These are phyloP conservation scores for Chironomus tepperi DNA, from an alignment of 1,140 invertebrate species.

Conservation along the genomic window DNA sequence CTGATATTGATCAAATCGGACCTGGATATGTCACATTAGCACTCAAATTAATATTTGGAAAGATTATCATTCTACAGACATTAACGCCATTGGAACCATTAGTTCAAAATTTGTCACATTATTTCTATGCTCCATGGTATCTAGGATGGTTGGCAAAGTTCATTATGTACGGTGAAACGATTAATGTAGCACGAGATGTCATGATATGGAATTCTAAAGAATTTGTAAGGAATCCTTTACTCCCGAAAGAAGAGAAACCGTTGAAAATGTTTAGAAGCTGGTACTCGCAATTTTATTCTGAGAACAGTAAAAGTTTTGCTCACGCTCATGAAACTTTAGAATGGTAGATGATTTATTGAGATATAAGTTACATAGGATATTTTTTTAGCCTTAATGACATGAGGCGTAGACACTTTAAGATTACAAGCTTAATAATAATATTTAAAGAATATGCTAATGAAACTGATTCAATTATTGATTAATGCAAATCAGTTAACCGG, in stretches of 20 bases:
- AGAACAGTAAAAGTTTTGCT: constrained; percentile 56
- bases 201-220: constrained; percentile 83
- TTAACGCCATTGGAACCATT: constrained; percentile 74
- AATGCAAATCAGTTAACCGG: too few species aligned
- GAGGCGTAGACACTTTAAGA: too few species aligned
- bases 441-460: too few species aligned
- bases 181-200: constrained; percentile 80
- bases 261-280: constrained; percentile 67
- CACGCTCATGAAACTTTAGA: constrained; percentile 33
- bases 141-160: constrained; percentile 57
- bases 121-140: constrained; percentile 54
- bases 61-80: constrained; percentile 61
- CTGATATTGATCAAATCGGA: constrained; percentile 52
- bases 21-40: constrained; percentile 67
- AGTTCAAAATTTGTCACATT: constrained; percentile 67
- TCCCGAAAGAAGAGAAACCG: constrained; percentile 65
- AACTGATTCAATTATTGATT: too few species aligned
- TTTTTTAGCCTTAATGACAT: too few species aligned
- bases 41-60: constrained; percentile 53
- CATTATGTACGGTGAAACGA: constrained; percentile 58
- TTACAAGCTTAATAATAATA: too few species aligned
- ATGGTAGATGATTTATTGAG: constrained; percentile 26
- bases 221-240: constrained; percentile 58
- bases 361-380: too few species aligned
- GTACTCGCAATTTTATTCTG: constrained; percentile 81